A percentile compares a stretch with the other conserved stretches of the same genome.
Conservation (phyloP, 2,113 vertebrate species). For the Datnioides undecimradiatus region DNA sequence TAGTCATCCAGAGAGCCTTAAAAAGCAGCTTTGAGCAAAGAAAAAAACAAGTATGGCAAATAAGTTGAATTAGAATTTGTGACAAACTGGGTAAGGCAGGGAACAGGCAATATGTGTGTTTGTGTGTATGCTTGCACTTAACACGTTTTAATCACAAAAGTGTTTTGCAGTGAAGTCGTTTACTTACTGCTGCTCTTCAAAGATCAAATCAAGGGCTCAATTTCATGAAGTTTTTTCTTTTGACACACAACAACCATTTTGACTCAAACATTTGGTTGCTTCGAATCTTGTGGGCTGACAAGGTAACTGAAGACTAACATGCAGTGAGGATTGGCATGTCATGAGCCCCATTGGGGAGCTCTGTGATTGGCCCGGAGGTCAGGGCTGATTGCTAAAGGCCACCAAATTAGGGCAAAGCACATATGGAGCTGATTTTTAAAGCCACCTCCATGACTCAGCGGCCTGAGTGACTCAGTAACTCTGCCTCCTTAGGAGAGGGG, state of each 20-base stretch:
- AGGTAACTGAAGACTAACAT: conserved; percentile 44
- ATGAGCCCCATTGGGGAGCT: conserved; percentile 3
- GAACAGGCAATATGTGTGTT: neutral
- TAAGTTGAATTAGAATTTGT: conserved; percentile 31
- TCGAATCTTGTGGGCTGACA: conserved; percentile 26
- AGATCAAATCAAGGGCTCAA: neutral
- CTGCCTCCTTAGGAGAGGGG: conserved; percentile 24
- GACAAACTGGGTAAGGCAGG: conserved; percentile 11
- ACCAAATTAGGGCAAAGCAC: conserved; percentile 51
- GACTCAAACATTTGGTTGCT: neutral
- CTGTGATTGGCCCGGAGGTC: conserved; percentile 63
- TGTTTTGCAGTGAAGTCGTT: conserved; percentile 5
- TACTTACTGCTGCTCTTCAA: neutral
- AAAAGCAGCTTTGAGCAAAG: conserved; percentile 40
- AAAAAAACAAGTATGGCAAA: conserved; percentile 9
- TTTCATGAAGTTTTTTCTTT: conserved; percentile 14
- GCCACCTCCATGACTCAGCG: conserved; percentile 60
- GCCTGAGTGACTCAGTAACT: conserved; percentile 53
- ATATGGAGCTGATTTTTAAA: conserved; percentile 74
- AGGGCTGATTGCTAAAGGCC: conserved; percentile 55
- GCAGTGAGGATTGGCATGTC: neutral
- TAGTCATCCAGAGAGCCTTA: conserved; percentile 22
- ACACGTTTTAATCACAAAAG: conserved; percentile 3
- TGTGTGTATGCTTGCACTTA: neutral
- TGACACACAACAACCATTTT: neutral